Conservation (phyloP, 1,140 invertebrate species). For the Polypedilum vanderplanki region DNA sequence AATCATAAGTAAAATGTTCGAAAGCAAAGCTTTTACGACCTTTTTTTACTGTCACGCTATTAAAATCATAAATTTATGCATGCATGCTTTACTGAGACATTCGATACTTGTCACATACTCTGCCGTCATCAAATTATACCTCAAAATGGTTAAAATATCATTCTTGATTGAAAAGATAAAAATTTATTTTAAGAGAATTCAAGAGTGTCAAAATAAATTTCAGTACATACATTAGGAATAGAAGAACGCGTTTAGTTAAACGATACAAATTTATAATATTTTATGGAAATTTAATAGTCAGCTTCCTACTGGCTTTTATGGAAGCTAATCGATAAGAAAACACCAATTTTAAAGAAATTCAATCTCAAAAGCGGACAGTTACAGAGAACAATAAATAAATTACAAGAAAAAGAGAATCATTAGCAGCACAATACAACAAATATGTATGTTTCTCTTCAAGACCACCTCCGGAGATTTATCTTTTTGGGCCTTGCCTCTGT, state of each 20-base stretch:
- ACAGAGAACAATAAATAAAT: slow-evolving; percentile 26
- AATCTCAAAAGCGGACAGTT: neutral
- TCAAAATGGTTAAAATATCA: too few relatives aligned
- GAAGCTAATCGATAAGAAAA: slow-evolving; percentile 23
- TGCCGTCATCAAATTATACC: too few relatives aligned
- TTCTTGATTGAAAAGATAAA: neutral
- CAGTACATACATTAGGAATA: neutral
- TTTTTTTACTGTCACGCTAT: slow-evolving; percentile 15
- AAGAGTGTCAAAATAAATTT: slow-evolving; percentile 19
- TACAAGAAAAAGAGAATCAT: neutral
- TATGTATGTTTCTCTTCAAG: neutral
- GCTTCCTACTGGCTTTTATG: neutral
- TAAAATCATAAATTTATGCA: neutral
- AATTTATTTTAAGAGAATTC: neutral
- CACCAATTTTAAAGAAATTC: neutral
- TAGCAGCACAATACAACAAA: slow-evolving; percentile 20
- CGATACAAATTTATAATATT: neutral
- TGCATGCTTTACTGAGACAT: too few relatives aligned
- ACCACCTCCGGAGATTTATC: slow-evolving; percentile 24
- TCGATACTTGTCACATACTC: too few relatives aligned
- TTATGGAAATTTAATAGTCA: slow-evolving; percentile 19
- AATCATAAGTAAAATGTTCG: neutral
- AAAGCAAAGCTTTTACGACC: neutral
- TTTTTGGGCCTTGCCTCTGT: neutral
- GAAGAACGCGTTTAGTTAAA: too few relatives aligned